phyloP scores from a whole-genome alignment of 2,888 invertebrate species.

The Torymus aiolomorphi region DNA sequence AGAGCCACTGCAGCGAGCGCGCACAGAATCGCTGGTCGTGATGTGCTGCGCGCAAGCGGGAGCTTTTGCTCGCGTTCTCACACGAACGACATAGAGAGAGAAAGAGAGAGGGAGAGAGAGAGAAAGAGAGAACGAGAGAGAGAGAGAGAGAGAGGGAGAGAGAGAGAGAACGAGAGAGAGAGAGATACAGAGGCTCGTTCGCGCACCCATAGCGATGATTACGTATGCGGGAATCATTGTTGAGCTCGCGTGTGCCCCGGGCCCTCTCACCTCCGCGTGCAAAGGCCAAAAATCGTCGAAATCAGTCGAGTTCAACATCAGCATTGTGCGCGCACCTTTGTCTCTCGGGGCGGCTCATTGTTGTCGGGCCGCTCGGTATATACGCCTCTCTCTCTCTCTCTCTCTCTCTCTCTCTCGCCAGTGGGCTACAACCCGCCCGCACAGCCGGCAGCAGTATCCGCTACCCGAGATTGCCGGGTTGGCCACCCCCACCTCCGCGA shows the following conservation, averaged over 20 bases:
- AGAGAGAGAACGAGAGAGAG: slow-evolving; percentile 30
- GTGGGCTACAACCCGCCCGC: slow-evolving; percentile 37
- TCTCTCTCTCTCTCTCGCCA: slow-evolving; percentile 50
- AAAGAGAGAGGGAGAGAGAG: slow-evolving; percentile 34
- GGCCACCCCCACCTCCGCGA: neutral
- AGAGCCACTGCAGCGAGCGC: neutral
- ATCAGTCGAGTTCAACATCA: slow-evolving; percentile 76
- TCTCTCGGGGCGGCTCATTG: slow-evolving; percentile 72
- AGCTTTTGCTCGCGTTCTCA: no score
- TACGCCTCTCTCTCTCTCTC: no score
- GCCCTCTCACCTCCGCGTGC: slow-evolving; percentile 64
- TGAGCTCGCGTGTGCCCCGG: slow-evolving; percentile 63
- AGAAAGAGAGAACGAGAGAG: slow-evolving; percentile 31
- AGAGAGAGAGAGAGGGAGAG: slow-evolving; percentile 27
- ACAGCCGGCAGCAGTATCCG: slow-evolving; percentile 13
- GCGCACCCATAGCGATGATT: slow-evolving; percentile 70
- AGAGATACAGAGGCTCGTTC: slow-evolving; percentile 34
- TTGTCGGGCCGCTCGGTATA: slow-evolving; percentile 64
- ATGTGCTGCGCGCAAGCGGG: no score
- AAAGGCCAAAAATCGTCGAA: slow-evolving; percentile 75
- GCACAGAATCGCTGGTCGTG: no score
- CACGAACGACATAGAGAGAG: neutral
- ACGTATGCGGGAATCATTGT: slow-evolving; percentile 74
- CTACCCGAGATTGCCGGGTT: slow-evolving; percentile 39
- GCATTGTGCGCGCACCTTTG: slow-evolving; percentile 74